These are phyloP conservation scores for Trididemnum clinides DNA, from an alignment of 23 tunicate genomes.

Conservation along the genomic window DNA sequence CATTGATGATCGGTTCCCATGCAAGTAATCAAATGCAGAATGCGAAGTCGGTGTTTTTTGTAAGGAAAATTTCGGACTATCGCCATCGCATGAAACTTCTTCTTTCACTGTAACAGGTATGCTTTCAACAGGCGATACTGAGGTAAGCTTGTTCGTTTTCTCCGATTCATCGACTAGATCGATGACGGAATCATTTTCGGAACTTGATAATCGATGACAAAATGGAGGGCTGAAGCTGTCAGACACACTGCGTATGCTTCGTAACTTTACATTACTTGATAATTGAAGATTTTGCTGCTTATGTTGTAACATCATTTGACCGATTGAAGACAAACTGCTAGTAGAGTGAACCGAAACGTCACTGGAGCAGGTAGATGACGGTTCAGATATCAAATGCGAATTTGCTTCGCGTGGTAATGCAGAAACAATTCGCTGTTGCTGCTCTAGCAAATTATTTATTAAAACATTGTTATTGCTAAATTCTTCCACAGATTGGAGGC, in stretches of 20 bases:
- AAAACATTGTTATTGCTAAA: neutral
- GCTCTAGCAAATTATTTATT: neutral
- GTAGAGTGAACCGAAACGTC: neutral
- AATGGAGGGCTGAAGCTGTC: neutral
- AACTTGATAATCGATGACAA: neutral
- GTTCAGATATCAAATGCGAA: neutral
- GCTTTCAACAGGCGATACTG: conserved; percentile 39
- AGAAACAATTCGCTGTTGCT: neutral
- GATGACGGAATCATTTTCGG: conserved; percentile 7
- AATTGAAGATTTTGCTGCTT: neutral
- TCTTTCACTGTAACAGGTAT: conserved; percentile 26
- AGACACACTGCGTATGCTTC: conserved; percentile 5
- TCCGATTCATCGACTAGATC: neutral
- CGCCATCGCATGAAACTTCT: neutral
- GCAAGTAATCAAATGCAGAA: neutral
- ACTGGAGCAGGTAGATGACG: neutral
- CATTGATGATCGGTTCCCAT: neutral
- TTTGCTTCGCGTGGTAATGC: neutral
- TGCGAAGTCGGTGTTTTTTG: conserved; percentile 30
- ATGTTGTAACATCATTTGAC: neutral
- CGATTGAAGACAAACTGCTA: neutral
- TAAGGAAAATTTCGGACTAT: neutral
- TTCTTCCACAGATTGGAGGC: neutral
- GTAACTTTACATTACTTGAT: neutral
- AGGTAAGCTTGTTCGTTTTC: neutral